Evolutionary conservation across 2,888 invertebrate species (phyloP).

Genomic region (Tricholauxania praeusta): DNA sequence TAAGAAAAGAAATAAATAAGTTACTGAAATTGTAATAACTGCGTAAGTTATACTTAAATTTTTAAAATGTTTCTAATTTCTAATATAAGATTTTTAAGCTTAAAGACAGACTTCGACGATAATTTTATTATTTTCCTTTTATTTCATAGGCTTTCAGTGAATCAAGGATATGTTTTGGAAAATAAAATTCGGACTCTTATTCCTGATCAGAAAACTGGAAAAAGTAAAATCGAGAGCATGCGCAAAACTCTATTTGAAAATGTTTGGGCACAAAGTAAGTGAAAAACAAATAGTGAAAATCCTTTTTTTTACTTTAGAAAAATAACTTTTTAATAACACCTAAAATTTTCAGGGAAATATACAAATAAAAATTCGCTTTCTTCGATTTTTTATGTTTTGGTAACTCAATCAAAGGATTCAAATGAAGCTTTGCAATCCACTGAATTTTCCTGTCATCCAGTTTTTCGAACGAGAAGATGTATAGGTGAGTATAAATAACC

Average conservation of each 20-base stretch:
- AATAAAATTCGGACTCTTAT: slow-evolving; percentile 53
- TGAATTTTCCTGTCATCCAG: slow-evolving; percentile 58
- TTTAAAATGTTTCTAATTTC: too few species aligned
- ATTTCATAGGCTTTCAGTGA: slow-evolving; percentile 47
- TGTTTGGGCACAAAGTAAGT: slow-evolving; percentile 62
- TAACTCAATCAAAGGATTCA: slow-evolving; percentile 48
- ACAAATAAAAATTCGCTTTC: slow-evolving; percentile 58
- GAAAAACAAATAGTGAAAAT: neutral
- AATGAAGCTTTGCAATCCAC: slow-evolving; percentile 44
- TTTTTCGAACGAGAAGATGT: slow-evolving; percentile 63
- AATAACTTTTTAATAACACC: neutral
- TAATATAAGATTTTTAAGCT: too few species aligned
- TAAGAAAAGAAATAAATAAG: too few species aligned
- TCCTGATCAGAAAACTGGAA: slow-evolving; percentile 47
- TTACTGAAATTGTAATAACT: too few species aligned
- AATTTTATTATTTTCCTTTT: neutral
- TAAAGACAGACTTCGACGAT: neutral
- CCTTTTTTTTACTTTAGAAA: too few species aligned
- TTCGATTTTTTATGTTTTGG: slow-evolving; percentile 61
- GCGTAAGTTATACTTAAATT: too few species aligned
- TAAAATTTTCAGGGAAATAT: slow-evolving; percentile 58
- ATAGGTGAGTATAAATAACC: slow-evolving; percentile 50
- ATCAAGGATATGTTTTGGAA: slow-evolving; percentile 46
- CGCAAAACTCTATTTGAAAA: slow-evolving; percentile 52
- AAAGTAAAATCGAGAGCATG: slow-evolving; percentile 35